Conservation (phyloP, 2,113 vertebrate species). For the Cololabis saira region DNA sequence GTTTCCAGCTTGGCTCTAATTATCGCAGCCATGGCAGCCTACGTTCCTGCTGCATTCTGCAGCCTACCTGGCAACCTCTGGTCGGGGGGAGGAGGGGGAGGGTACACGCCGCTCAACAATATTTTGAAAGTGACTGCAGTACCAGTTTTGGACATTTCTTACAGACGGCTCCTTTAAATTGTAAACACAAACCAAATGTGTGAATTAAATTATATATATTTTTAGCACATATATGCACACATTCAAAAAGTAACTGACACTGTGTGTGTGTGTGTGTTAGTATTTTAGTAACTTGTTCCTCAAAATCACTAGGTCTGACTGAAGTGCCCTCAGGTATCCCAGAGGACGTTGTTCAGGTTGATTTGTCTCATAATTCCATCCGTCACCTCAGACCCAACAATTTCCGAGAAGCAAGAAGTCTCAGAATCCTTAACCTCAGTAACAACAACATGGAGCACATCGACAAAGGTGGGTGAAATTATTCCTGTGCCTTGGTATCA, state of each 20-base stretch:
- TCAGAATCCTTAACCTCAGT: constrained; percentile 90
- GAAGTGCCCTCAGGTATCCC: constrained; percentile 91
- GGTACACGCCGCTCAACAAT: no score
- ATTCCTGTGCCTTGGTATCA: not conserved
- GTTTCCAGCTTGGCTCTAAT: no score
- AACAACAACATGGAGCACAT: constrained; percentile 88
- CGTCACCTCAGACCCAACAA: constrained; percentile 86
- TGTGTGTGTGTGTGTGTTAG: not conserved
- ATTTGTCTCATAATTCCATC: constrained; percentile 92
- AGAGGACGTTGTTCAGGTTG: constrained; percentile 88
- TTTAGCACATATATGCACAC: not conserved
- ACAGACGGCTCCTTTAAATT: no score
- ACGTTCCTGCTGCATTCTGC: no score
- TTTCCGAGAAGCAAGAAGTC: constrained; percentile 86
- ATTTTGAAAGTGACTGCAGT: no score
- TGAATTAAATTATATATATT: no score
- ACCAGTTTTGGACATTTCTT: no score
- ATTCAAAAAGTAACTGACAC: not conserved
- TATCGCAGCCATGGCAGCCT: no score
- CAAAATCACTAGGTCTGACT: constrained; percentile 84
- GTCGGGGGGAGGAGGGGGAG: no score
- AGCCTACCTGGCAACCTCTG: no score
- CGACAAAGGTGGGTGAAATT: constrained; percentile 84
- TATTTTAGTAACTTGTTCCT: not conserved
- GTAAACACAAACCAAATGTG: no score